Conservation (phyloP, 1,140 invertebrate species). For the Diplogasteroides magnus region DNA sequence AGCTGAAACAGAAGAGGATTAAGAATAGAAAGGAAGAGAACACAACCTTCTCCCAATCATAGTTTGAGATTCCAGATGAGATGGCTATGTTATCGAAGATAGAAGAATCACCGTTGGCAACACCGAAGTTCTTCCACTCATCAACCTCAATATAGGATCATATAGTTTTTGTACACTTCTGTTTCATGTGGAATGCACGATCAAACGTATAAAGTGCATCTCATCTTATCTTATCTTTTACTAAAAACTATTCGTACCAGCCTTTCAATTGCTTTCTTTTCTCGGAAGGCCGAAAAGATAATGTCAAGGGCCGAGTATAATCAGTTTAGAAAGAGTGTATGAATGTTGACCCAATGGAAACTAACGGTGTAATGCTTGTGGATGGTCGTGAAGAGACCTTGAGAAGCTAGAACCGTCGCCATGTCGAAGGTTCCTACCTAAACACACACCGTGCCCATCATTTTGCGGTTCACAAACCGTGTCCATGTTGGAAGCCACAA, state of each 20-base stretch:
- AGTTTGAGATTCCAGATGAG: constrained; percentile 75
- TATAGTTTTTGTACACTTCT: not conserved
- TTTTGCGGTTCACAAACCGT: too few relatives aligned
- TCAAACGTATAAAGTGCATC: not conserved
- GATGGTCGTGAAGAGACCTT: constrained; percentile 78
- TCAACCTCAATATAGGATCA: constrained; percentile 47
- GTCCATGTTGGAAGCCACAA: constrained; percentile 95
- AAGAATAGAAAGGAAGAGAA: not conserved
- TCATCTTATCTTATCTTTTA: too few relatives aligned
- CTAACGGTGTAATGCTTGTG: constrained; percentile 77
- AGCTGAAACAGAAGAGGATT: constrained; percentile 55
- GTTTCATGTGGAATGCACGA: too few relatives aligned
- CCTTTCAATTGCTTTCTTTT: too few relatives aligned
- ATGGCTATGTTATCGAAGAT: constrained; percentile 69
- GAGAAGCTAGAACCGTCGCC: constrained; percentile 75
- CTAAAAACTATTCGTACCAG: too few relatives aligned
- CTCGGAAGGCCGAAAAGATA: too few relatives aligned
- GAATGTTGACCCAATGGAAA: not conserved
- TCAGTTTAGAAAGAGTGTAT: too few relatives aligned
- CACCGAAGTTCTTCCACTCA: constrained; percentile 27
- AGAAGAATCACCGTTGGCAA: not conserved
- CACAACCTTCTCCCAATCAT: constrained; percentile 68
- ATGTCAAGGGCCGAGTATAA: too few relatives aligned
- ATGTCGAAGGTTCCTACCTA: constrained; percentile 93
- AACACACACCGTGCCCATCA: too few relatives aligned